phyloP scores from a whole-genome alignment of 2,888 invertebrate species.

The Lasioglossum lativentre region DNA sequence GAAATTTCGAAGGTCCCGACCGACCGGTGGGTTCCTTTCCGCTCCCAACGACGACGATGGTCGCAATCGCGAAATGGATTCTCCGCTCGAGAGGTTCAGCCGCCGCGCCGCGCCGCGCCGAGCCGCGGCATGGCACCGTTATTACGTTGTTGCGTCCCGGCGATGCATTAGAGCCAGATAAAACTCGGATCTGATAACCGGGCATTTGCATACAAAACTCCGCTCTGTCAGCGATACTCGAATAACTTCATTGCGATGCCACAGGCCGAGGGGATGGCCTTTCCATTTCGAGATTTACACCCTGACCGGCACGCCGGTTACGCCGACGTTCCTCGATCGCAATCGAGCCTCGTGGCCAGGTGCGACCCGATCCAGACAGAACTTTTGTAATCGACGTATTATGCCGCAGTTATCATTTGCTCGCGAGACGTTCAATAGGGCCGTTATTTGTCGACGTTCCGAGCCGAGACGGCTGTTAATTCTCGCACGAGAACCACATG shows the following conservation, averaged over 20 bases:
- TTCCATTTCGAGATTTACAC: slow-evolving; percentile 14
- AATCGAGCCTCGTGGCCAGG: not conserved
- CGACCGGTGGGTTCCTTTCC: not conserved
- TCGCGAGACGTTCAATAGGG: not conserved
- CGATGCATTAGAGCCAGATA: slow-evolving; percentile 17
- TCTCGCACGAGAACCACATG: not conserved
- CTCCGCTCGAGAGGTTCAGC: slow-evolving; percentile 12
- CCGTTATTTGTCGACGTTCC: slow-evolving; percentile 3
- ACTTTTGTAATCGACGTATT: slow-evolving; percentile 9
- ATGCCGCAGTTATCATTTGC: slow-evolving; percentile 3
- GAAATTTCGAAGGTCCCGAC: slow-evolving; percentile 26
- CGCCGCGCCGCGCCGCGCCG: not conserved
- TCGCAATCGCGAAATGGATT: slow-evolving; percentile 12
- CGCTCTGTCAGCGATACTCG: slow-evolving; percentile 10
- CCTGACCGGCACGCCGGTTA: not conserved
- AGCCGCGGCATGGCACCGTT: not conserved
- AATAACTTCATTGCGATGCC: slow-evolving; percentile 27
- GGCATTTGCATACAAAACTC: slow-evolving; percentile 36
- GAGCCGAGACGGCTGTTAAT: not conserved
- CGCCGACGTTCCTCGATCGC: not conserved
- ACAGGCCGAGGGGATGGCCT: slow-evolving; percentile 1
- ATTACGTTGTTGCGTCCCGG: slow-evolving; percentile 33
- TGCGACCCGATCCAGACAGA: not conserved
- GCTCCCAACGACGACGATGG: not conserved
- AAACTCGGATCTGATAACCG: slow-evolving; percentile 37